phyloP scores from a whole-genome alignment of 2,888 invertebrate species.

The Latheticus oryzae region DNA sequence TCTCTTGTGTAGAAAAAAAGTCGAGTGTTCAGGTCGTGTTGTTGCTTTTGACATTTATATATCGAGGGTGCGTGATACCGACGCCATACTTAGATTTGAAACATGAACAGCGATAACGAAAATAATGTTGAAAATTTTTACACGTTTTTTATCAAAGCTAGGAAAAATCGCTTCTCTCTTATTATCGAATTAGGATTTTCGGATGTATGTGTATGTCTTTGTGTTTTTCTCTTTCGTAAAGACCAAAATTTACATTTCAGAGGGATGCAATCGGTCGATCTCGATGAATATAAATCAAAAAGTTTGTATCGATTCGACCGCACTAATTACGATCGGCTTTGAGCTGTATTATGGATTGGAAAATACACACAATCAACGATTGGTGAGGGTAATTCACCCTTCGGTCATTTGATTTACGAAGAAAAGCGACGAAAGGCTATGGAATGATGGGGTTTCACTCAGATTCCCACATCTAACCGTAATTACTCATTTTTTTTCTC shows the following conservation, averaged over 20 bases:
- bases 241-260: slow-evolving; percentile 18
- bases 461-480: no score
- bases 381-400: slow-evolving; percentile 13
- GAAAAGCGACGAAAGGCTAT: slow-evolving; percentile 12
- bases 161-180: no score
- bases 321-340: slow-evolving; percentile 25
- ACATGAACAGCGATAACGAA: slow-evolving; percentile 40
- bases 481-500: neutral
- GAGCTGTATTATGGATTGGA: slow-evolving; percentile 28
- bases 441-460: no score
- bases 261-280: slow-evolving; percentile 9
- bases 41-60: slow-evolving; percentile 45
- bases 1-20: slow-evolving; percentile 14
- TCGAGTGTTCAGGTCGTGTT: slow-evolving; percentile 35
- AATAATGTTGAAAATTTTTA: slow-evolving; percentile 40
- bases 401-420: slow-evolving; percentile 21
- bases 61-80: slow-evolving; percentile 43
- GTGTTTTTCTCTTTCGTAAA: no score
- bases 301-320: slow-evolving; percentile 19
- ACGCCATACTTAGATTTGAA: slow-evolving; percentile 40
- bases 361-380: slow-evolving; percentile 22
- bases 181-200: no score
- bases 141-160: slow-evolving; percentile 38
- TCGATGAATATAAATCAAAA: slow-evolving; percentile 31
- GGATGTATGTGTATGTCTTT: no score